Percentiles rank a stretch among this genome's conserved stretches.
These are phyloP conservation scores for Actinopyga echinites DNA, from an alignment of 53 echinoderm and acorn worm species.

Conservation along the genomic window DNA sequence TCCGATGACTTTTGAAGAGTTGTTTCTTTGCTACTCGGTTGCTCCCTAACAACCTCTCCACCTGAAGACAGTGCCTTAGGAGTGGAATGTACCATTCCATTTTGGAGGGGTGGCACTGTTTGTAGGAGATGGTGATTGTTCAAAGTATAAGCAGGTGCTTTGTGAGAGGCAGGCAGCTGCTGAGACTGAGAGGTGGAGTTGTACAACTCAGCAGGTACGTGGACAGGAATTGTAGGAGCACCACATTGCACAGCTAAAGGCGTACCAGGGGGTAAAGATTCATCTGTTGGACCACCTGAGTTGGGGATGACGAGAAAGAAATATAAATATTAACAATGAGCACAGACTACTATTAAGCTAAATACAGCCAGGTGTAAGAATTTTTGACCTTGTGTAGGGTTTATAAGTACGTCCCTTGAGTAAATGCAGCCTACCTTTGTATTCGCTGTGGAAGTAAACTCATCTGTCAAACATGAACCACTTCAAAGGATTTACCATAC, in stretches of 20 bases:
- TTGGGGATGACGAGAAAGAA: neutral
- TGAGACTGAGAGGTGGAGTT: constrained; percentile 16
- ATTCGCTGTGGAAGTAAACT: too few relatives aligned
- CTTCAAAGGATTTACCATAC: too few relatives aligned
- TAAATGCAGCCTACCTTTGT: too few relatives aligned
- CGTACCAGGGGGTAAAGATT: constrained; percentile 39
- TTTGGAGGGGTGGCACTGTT: constrained; percentile 51
- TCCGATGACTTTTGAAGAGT: neutral
- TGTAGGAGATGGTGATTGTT: constrained; percentile 47
- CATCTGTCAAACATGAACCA: too few relatives aligned
- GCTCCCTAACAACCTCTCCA: constrained; percentile 4
- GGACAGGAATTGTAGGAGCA: constrained; percentile 41
- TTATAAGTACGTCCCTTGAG: too few relatives aligned
- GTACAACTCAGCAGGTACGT: constrained; percentile 36
- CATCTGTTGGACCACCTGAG: constrained; percentile 28
- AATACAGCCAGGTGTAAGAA: too few relatives aligned
- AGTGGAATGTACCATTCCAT: constrained; percentile 51
- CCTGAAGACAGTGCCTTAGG: neutral
- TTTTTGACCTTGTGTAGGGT: too few relatives aligned
- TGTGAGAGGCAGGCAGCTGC: constrained; percentile 14
- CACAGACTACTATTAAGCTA: too few relatives aligned
- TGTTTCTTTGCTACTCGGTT: neutral
- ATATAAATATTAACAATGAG: too few relatives aligned
- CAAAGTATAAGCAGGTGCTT: constrained; percentile 35
- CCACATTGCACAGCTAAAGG: constrained; percentile 52